Evolutionary conservation across 2,888 invertebrate species (phyloP), one percentile per base, ranked within the genome.

Genomic region (Stictocephala bisonia): DNA sequence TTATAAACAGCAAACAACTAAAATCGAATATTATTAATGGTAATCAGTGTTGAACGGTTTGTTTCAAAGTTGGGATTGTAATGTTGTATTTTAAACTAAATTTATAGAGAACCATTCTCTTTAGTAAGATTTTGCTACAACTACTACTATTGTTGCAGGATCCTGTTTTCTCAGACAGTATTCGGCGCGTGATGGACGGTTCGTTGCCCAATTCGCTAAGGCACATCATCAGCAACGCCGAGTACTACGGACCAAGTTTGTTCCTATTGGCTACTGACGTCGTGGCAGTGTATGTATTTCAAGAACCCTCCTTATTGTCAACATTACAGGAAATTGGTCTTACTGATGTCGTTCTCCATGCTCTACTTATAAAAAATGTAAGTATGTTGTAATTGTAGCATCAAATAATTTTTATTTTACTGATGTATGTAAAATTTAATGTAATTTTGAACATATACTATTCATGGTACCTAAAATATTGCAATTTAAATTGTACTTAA

Each of bases 141-240:
- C n/a, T n/a, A n/a, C n/a, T n/a, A n/a, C 9, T 35, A 22, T 26
- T 29, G 27, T 72, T 50, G 24, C 26, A 75, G 82, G 92, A 92
- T 83, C 88, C 91, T 6, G 89, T 92, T 0, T 93, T 94, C 82
- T 89, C 92, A 0, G 93, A 93, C 80, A 92, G 91, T 78, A 93
- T 93, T 81, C 86, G 94, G 50, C 93, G 93, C 81, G 89, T 95
- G 26, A 95, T 95, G 94, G 94, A 95, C 83, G 93, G 93, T 1
- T 90, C 91, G 22, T 83, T 95, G 75, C 94, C 95, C 0, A 87
- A 88, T 53, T 92, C 93, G 0, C 83, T 95, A 75, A 92, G 93
- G 79, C 91, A 91, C 80, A 93, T 96, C 29, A 93, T 96, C 76
- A 93, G 93, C 77, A 95, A 95, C 85, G 92, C 94, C 0, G 94